Base-by-base conservation (phyloP, 1,140 invertebrate genomes). In the Nasonia giraulti region DNA sequence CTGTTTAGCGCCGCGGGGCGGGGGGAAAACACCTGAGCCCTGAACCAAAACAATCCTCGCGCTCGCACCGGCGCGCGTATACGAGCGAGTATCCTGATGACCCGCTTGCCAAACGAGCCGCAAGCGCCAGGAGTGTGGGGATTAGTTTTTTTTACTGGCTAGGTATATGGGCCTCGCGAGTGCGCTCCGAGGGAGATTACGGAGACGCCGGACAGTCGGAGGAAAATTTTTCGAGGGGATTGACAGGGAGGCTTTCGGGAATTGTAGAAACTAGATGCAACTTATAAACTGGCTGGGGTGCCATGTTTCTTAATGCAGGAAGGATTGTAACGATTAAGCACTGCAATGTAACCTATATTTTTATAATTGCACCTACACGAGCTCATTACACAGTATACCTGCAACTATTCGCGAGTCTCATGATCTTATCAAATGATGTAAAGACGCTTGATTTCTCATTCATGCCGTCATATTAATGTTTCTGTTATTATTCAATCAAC, bases 21-120 rank as follows among this genome's bases (percentile, higher is more conserved):
- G 14, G 47, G 69, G 69, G 69, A 8, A 20, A 73, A 73, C 69
- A 31, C 33, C 69, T 73, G 69, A 37, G 86, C 89, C 89, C 88
- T 91, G 87, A 90, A 92, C 89, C 91, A 91, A 92, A 92, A 92
- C 92, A 92, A 92, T 92, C 79, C 66, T 44, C 20, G 78, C 71
- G n/a, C 79, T 77, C 27, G n/a, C 69, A 17, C 33, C 33, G 33
- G 3, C 50, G 90, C 89, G 88, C 87, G 87, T 90, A 91, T 89
- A 88, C 88, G 90, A 92, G 89, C 88, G 90, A 92, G 90, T 91
- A 93, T 91, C 91, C 89, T 88, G 91, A 89, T 92, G 92, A 93
- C 92, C 92, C 87, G 71, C 86, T 92, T 93, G 90, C 89, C 89
- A 92, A 90, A 87, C 88, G 87, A 89, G 87, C 88, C 88, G 84